A percentile compares a stretch with the other conserved stretches of the same genome.
phyloP scores from a whole-genome alignment of 1,140 invertebrate genomes.

The Phthorimaea operculella region DNA sequence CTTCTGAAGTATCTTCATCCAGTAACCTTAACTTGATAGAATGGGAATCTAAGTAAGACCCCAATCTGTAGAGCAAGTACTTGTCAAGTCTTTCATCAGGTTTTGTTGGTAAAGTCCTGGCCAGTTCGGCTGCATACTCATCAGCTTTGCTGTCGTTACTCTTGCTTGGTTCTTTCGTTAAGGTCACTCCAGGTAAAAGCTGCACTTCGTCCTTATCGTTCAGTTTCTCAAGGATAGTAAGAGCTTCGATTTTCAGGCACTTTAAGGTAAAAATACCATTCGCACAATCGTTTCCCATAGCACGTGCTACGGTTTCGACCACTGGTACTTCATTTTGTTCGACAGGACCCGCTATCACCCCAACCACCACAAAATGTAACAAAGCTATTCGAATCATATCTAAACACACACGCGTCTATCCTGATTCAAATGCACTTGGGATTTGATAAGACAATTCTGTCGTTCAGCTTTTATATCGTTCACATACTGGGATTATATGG shows the following conservation, averaged over 20 bases:
- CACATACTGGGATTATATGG: conserved; percentile 51
- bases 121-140: conserved; percentile 77
- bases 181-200: conserved; percentile 74
- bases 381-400: conserved; percentile 37
- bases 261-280: conserved; percentile 73
- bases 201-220: conserved; percentile 70
- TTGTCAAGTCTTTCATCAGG: conserved; percentile 76
- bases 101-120: conserved; percentile 78
- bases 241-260: conserved; percentile 79
- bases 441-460: conserved; percentile 50
- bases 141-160: conserved; percentile 69
- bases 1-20: conserved; percentile 74
- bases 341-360: conserved; percentile 29
- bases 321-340: conserved; percentile 14
- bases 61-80: conserved; percentile 74
- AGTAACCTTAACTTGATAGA: conserved; percentile 78
- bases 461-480: conserved; percentile 54
- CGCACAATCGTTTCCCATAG: conserved; percentile 71
- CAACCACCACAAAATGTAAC: conserved; percentile 26
- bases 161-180: conserved; percentile 73
- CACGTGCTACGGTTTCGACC: conserved; percentile 36
- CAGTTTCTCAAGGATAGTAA: conserved; percentile 75
- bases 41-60: conserved; percentile 75
- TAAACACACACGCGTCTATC: conserved; percentile 33
- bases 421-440: conserved; percentile 35